phyloP scores from a whole-genome alignment of 2,888 invertebrate genomes.

The Archips xylosteana region DNA sequence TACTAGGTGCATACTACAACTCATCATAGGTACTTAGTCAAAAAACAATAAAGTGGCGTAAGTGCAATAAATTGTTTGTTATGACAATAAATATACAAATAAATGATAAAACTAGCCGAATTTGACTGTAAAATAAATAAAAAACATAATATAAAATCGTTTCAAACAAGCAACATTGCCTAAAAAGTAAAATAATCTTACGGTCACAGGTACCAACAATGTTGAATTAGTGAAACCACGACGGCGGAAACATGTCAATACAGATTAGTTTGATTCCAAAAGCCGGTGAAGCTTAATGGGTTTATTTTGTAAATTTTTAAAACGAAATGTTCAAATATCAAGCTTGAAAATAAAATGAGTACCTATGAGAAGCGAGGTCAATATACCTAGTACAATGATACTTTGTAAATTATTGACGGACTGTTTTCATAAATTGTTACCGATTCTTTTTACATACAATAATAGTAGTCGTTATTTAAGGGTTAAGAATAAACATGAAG shows the following conservation, averaged over 20 bases:
- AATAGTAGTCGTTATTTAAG: too few relatives aligned
- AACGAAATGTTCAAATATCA: conserved; percentile 2
- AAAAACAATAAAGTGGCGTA: too few relatives aligned
- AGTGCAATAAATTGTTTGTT: not conserved
- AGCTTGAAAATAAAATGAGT: not conserved
- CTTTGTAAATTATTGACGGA: too few relatives aligned
- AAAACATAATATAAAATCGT: not conserved
- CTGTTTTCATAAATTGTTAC: too few relatives aligned
- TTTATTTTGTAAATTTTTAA: conserved; percentile 10
- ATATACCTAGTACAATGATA: not conserved
- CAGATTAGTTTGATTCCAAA: conserved; percentile 28
- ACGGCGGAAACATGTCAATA: conserved; percentile 39
- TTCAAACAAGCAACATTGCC: not conserved
- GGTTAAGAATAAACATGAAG: too few relatives aligned
- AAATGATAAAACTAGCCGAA: not conserved
- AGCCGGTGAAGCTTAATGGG: conserved; percentile 26
- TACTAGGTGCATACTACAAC: too few relatives aligned
- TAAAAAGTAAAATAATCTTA: conserved; percentile 13
- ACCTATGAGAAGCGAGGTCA: not conserved
- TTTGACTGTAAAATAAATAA: not conserved
- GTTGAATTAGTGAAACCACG: conserved; percentile 36
- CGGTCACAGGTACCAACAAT: conserved; percentile 28
- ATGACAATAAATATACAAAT: not conserved
- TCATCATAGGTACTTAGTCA: too few relatives aligned
- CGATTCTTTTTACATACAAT: too few relatives aligned